Base-by-base conservation (phyloP, 2,888 invertebrate species). In the Icerya purchasi region DNA sequence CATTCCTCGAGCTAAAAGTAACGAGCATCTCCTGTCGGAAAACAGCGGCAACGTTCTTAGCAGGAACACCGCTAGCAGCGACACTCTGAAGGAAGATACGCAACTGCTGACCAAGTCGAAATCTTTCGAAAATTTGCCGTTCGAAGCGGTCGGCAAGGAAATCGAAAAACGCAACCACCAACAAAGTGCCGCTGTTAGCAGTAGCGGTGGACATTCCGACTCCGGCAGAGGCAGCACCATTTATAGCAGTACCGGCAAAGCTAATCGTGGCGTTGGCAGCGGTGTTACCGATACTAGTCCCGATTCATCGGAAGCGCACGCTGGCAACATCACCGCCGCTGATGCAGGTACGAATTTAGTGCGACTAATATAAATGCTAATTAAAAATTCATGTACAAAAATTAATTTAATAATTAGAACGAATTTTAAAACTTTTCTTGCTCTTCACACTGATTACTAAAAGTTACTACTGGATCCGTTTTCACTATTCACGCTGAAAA, bases 201-300 rank as follows among this genome's bases (percentile, higher is more conserved):
- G 8, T 36, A 14, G 14, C 14, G 64, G 66, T 21, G 65, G 65
- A 0, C 84, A 84, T 68, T 83, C 83, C 22, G 85, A 86, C 70
- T 85, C 84, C 0, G 85, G 85, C 20, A 74, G 85, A 64, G 85
- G 85, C n/a, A 84, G 84, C 68, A 84, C 84, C 3, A 83, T 84
- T 53, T 84, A 84, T 70, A 84, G 84, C 50, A 84, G 84, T 67
- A 36, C 36, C 8, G 36, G 36, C 5, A 14, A 14, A 8, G 36
- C 5, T 36, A 36, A 36, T 8, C 36, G 36, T 14, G 14, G 36
- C 5, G 14, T 8, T 36, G 84, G 83, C 1, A 72, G 70, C 69
- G 56, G 76, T 74, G 22, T 75, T 75, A 64, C 72, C 69, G 66
- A 71, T 65, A 67, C 72, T 49, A 78, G 77, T 51, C 78, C 76